phyloP scores from a whole-genome alignment of 2,888 invertebrate genomes.

The Noctuana brunneofusca region DNA sequence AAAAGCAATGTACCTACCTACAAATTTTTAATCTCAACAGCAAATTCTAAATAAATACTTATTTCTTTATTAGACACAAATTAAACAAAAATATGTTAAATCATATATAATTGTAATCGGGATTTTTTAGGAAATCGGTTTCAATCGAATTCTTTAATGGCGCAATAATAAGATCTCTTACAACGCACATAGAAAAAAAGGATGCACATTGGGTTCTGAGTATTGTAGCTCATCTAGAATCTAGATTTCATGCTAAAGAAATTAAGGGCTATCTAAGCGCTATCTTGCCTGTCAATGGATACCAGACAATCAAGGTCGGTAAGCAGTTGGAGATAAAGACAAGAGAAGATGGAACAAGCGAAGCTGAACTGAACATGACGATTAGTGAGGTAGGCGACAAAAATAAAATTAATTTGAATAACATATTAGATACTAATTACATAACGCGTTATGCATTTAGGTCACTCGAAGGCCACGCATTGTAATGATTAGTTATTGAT shows the following conservation, averaged over 20 bases:
- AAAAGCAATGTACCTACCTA: neutral
- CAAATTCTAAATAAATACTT: neutral
- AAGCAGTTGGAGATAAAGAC: conserved; percentile 48
- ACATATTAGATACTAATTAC: neutral
- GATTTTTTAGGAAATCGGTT: conserved; percentile 84
- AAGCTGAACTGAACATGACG: conserved; percentile 56
- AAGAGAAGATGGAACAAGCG: conserved; percentile 55
- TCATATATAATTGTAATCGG: neutral
- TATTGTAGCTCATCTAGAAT: conserved; percentile 56
- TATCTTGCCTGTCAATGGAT: conserved; percentile 55
- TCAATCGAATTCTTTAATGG: conserved; percentile 85
- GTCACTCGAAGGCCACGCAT: conserved; percentile 19
- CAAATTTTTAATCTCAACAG: neutral
- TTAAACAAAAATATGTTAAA: no score
- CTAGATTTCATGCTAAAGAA: conserved; percentile 44
- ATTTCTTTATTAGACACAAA: no score
- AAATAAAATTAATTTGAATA: neutral
- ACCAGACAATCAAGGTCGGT: conserved; percentile 55
- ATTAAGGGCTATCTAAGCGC: conserved; percentile 59
- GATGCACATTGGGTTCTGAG: conserved; percentile 51
- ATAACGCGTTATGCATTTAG: conserved; percentile 20
- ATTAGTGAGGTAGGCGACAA: conserved; percentile 59
- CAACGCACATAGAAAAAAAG: conserved; percentile 60
- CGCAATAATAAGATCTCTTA: conserved; percentile 85
- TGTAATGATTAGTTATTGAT: neutral